Evolutionary conservation across 1,140 invertebrate genomes (phyloP), one percentile per base, ranked within the genome.

Genomic region (Pseudoatta argentina): DNA sequence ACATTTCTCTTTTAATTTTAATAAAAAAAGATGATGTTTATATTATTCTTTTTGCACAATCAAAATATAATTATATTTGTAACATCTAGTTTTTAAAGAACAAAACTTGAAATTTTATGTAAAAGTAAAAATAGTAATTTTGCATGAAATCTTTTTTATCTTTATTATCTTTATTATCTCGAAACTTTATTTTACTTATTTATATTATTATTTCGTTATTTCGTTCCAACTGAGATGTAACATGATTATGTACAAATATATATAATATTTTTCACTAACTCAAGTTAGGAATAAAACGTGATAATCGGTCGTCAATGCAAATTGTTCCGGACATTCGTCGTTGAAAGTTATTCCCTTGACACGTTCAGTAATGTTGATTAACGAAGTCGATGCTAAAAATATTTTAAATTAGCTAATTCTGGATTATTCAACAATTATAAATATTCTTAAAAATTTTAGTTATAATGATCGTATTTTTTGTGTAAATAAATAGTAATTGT

Each of bases 251-350:
- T 66, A 34, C 12, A 63, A 67, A 1, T 30, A 53, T 21, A 73
- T 3, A 34, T 72, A 71, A 76, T 24, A 66, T 21, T 51, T 76
- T 30, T 59, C 27, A 92, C 89, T 2, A 82, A 95, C 95, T 94
- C 94, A 95, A 16, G 73, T 87, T n/a, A 94, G 24, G 24, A 95
- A 94, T 12, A 94, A 16, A 1, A 95, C 87, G n/a, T 91, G 87
- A 55, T 91, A 87, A 51, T 95, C 91, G 24, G 93, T 93, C 7
- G 94, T 93, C 12, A 95, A 76, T 87, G 92, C 92, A 73, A 96
- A 92, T 81, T 94, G 92, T 85, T 94, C 91, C 18, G 94, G 77
- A 61, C 83, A 67, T 48, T 95, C 89, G 14, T 92, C 90, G 83
- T 94, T 93, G 71, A 95, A 95, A 77, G 76, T 83, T 57, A 95